Evolutionary conservation across 2,888 invertebrate species (phyloP).

Genomic region (Tethea ocularis): DNA sequence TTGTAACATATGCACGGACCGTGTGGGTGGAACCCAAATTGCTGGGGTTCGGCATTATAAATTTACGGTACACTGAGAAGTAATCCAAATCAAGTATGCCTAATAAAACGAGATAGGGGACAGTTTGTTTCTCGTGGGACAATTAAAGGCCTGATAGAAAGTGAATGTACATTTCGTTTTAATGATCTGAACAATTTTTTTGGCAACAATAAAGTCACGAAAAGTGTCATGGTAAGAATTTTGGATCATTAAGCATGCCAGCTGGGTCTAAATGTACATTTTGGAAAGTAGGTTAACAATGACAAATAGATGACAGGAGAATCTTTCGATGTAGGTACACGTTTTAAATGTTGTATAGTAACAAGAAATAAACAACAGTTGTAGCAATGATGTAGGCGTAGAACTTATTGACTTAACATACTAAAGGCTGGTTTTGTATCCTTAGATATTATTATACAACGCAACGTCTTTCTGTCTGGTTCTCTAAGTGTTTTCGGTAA

Average conservation of each 20-base stretch:
- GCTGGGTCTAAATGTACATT: constrained; percentile 39
- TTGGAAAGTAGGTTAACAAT: constrained; percentile 60
- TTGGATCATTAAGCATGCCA: constrained; percentile 57
- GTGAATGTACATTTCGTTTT: constrained; percentile 34
- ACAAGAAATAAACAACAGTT: constrained; percentile 10
- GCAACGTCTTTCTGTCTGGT: too few relatives aligned
- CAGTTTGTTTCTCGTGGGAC: constrained; percentile 33
- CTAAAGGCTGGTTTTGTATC: not conserved
- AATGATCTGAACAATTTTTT: constrained; percentile 52
- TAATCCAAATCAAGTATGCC: constrained; percentile 31
- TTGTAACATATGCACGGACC: constrained; percentile 26
- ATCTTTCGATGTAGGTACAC: constrained; percentile 37
- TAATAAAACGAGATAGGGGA: constrained; percentile 29
- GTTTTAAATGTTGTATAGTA: constrained; percentile 30
- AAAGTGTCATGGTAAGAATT: constrained; percentile 48
- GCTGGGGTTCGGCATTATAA: constrained; percentile 25
- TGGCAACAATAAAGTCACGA: constrained; percentile 55
- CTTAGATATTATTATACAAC: too few relatives aligned
- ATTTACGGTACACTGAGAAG: constrained; percentile 27
- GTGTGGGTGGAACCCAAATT: constrained; percentile 31
- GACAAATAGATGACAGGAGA: constrained; percentile 56
- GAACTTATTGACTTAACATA: not conserved
- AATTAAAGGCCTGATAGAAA: constrained; percentile 36
- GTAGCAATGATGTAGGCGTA: constrained; percentile 1
- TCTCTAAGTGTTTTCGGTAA: not conserved